phyloP scores from a whole-genome alignment of 2,113 vertebrate genomes.

The Syngnathus floridae region DNA sequence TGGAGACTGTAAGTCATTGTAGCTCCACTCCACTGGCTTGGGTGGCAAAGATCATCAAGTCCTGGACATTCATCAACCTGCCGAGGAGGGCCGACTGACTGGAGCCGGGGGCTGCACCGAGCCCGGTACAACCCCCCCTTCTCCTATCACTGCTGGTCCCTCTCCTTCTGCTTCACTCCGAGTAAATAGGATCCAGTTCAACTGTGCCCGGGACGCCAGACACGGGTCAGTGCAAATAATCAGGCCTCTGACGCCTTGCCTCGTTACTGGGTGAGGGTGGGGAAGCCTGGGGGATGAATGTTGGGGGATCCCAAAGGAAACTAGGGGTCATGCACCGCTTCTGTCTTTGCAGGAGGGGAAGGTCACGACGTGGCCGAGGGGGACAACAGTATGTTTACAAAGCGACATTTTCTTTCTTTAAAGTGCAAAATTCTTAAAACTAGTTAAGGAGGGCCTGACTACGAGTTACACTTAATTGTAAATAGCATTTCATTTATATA shows the following conservation, averaged over 20 bases:
- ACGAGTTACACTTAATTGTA: not conserved
- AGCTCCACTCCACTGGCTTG: constrained; percentile 78
- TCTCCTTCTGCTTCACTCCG: constrained; percentile 46
- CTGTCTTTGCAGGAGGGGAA: constrained; percentile 46
- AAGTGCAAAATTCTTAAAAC: not conserved
- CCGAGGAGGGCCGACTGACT: constrained; percentile 80
- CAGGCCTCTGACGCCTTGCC: constrained; percentile 74
- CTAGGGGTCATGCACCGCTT: constrained; percentile 30
- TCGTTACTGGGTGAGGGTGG: constrained; percentile 60
- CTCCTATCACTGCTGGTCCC: constrained; percentile 39
- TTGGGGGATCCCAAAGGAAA: constrained; percentile 76
- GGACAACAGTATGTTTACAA: constrained; percentile 14
- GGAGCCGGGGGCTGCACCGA: constrained; percentile 80
- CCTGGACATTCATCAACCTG: constrained; percentile 83
- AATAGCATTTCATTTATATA: not conserved
- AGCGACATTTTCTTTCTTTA: not conserved
- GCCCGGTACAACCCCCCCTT: constrained; percentile 34
- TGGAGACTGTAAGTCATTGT: constrained; percentile 79
- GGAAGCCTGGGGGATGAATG: constrained; percentile 28
- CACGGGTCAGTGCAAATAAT: constrained; percentile 74
- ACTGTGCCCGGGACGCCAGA: constrained; percentile 70
- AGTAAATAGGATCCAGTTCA: constrained; percentile 79
- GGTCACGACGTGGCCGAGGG: constrained; percentile 43
- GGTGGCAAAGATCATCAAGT: constrained; percentile 87
- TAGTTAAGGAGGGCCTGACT: no score